These are phyloP conservation scores for Drosophila bunnanda DNA, from an alignment of 2,888 invertebrate species.

Conservation along the genomic window DNA sequence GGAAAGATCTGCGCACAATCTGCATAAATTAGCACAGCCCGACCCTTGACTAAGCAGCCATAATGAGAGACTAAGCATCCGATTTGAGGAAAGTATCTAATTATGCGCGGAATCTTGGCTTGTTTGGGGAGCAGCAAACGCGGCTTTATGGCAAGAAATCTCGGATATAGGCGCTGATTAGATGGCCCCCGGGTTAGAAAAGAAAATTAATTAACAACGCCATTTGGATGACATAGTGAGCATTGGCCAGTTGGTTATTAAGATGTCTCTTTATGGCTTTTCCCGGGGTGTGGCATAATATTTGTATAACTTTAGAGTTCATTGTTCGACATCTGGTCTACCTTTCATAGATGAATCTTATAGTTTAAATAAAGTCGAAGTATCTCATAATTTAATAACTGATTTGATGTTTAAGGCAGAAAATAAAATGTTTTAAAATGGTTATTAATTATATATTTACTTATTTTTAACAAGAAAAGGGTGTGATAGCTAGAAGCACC, in stretches of 20 bases:
- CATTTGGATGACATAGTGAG: slow-evolving; percentile 16
- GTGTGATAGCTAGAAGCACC: neutral
- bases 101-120: slow-evolving; percentile 15
- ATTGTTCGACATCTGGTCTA: neutral
- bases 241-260: neutral
- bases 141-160: slow-evolving; percentile 15
- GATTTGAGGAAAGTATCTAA: slow-evolving; percentile 26
- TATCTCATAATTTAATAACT: neutral
- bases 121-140: slow-evolving; percentile 23
- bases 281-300: slow-evolving; percentile 9
- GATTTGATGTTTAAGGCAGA: neutral
- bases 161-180: slow-evolving; percentile 11
- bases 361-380: neutral
- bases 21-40: slow-evolving; percentile 59
- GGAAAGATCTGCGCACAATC: slow-evolving; percentile 54
- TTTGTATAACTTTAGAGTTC: slow-evolving; percentile 1
- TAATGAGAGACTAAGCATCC: slow-evolving; percentile 32
- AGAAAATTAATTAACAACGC: slow-evolving; percentile 15
- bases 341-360: no score
- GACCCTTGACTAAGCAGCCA: slow-evolving; percentile 31
- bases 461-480: neutral
- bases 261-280: neutral
- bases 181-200: slow-evolving; percentile 4
- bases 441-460: neutral
- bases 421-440: neutral